Evolutionary conservation across 2,888 invertebrate species (phyloP).

Genomic region (Xanthostigma xanthostigma): DNA sequence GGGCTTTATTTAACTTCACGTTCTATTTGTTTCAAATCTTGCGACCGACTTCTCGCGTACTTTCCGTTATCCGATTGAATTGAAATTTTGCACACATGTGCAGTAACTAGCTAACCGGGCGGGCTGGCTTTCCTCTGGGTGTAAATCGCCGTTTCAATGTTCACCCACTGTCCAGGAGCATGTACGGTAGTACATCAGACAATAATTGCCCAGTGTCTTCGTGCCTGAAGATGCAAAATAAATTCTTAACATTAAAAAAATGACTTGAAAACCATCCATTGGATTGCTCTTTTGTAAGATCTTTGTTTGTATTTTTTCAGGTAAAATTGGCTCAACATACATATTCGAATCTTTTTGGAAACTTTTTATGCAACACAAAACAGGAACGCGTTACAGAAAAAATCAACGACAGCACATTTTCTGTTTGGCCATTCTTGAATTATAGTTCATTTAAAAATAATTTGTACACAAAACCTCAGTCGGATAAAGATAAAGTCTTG

Average conservation of each 20-base stretch:
- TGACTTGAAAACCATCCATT: not conserved
- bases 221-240: not conserved
- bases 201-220: too few relatives aligned
- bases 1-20: too few relatives aligned
- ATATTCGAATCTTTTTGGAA: conserved; percentile 92
- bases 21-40: too few relatives aligned
- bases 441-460: conserved; percentile 73
- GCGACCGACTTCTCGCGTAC: too few relatives aligned
- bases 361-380: conserved; percentile 82
- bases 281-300: not conserved
- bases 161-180: too few relatives aligned
- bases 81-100: too few relatives aligned
- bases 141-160: too few relatives aligned
- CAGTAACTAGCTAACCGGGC: too few relatives aligned
- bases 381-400: conserved; percentile 53
- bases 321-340: conserved; percentile 90
- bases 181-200: too few relatives aligned
- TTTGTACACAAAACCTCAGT: conserved; percentile 45
- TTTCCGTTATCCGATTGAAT: too few relatives aligned
- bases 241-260: not conserved
- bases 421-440: conserved; percentile 78
- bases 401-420: conserved; percentile 54
- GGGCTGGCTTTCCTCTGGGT: too few relatives aligned
- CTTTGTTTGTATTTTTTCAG: conserved; percentile 32
- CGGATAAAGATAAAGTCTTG: conserved; percentile 33